Evolutionary conservation across 92 coral and sea anemone species (phyloP).

Genomic region (Parazoanthus darwini): DNA sequence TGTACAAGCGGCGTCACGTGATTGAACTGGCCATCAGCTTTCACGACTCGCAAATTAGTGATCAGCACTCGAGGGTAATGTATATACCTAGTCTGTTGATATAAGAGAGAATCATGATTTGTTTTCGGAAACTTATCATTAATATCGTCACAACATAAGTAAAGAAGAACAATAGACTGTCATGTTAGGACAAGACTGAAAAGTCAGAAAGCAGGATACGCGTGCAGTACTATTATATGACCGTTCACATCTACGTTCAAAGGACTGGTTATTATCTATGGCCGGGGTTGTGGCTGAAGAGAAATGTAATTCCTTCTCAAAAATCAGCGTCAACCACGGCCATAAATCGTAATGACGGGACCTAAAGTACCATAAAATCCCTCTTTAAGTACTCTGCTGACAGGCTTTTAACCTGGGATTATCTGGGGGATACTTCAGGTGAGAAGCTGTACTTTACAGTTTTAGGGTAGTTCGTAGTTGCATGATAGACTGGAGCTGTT

Average conservation of each 20-base stretch:
- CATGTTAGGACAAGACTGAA: neutral
- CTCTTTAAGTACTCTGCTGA: no score
- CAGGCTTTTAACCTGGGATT: neutral
- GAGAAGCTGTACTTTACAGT: no score
- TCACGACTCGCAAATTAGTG: slow-evolving; percentile 81
- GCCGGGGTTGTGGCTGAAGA: no score
- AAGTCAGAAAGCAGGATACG: neutral
- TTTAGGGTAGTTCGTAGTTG: neutral
- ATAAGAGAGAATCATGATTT: no score
- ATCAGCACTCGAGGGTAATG: slow-evolving; percentile 74
- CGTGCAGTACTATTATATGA: neutral
- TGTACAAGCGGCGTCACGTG: slow-evolving; percentile 88
- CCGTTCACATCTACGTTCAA: neutral
- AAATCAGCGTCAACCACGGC: no score
- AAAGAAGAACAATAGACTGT: neutral
- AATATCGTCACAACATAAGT: neutral
- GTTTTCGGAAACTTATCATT: no score
- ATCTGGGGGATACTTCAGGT: neutral
- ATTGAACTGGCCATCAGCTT: slow-evolving; percentile 80
- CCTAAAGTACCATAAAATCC: no score
- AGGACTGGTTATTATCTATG: no score
- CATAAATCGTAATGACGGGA: no score
- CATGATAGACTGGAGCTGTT: neutral
- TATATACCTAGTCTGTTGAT: neutral
- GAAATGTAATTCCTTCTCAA: no score